Percentiles rank a stretch among this genome's conserved stretches.
These are phyloP conservation scores for Toxotes chatareus DNA, from an alignment of 2,113 vertebrate species.

Conservation along the genomic window DNA sequence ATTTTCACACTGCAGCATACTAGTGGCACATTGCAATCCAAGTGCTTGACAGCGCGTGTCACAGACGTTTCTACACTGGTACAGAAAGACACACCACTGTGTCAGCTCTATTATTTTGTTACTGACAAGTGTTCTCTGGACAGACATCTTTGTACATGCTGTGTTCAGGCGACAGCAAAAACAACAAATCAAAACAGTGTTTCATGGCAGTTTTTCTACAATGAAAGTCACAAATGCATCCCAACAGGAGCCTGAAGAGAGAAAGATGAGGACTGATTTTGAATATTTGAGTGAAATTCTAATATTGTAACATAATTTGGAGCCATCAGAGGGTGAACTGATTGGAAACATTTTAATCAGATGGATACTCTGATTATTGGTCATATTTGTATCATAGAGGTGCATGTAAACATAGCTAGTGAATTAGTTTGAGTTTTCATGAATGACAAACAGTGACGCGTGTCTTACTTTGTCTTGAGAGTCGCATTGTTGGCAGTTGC, in stretches of 20 bases:
- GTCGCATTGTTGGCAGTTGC: slow-evolving; percentile 69
- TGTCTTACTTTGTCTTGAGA: slow-evolving; percentile 61
- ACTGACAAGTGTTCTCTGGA: not conserved
- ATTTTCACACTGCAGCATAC: not conserved
- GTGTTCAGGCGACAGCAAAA: not conserved
- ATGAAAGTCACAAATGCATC: not conserved
- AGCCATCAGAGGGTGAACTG: no score
- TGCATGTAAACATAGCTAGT: not conserved
- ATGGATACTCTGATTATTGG: not conserved
- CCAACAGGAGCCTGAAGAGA: not conserved
- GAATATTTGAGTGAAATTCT: not conserved
- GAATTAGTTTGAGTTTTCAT: slow-evolving; percentile 1
- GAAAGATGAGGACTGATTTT: not conserved
- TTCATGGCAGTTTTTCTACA: not conserved
- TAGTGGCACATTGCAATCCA: not conserved
- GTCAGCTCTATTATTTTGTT: not conserved
- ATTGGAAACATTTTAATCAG: not conserved
- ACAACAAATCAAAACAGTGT: not conserved
- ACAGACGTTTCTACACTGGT: not conserved
- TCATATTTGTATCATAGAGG: not conserved
- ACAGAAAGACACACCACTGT: not conserved
- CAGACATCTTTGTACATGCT: not conserved
- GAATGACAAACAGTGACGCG: not conserved
- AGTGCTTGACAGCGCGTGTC: not conserved
- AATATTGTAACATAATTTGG: no score